phyloP scores from a whole-genome alignment of 1,140 invertebrate genomes.

The Leptopilina boulardi region DNA sequence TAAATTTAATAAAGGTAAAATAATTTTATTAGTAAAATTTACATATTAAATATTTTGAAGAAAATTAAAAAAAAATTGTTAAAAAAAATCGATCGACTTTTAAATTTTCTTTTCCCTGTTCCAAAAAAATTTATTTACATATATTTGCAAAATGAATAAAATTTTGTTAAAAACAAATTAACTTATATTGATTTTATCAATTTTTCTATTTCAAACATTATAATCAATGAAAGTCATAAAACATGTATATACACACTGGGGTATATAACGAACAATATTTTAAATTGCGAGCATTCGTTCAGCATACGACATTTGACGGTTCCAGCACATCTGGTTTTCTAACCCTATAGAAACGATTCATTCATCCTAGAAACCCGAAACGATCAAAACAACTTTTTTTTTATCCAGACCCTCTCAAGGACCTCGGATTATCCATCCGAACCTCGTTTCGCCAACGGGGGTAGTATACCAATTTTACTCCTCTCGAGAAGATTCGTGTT shows the following conservation, averaged over 20 bases:
- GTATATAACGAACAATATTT: not conserved
- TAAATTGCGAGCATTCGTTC: slow-evolving; percentile 11
- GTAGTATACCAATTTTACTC: slow-evolving; percentile 44
- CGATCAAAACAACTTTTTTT: slow-evolving; percentile 75
- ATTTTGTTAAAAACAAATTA: too few species aligned
- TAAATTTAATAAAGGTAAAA: too few species aligned
- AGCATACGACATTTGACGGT: slow-evolving; percentile 23
- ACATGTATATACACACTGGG: not conserved
- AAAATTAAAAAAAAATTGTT: too few species aligned
- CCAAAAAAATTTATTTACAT: too few species aligned
- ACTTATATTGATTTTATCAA: too few species aligned
- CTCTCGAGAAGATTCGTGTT: slow-evolving; percentile 40
- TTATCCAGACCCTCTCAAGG: slow-evolving; percentile 64
- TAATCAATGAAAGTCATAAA: too few species aligned
- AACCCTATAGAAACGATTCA: slow-evolving; percentile 53
- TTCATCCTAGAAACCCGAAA: slow-evolving; percentile 74
- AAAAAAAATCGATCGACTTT: too few species aligned
- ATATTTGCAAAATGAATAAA: too few species aligned
- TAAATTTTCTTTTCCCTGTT: too few species aligned
- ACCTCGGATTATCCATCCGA: slow-evolving; percentile 66
- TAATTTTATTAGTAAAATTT: too few species aligned
- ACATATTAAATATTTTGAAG: too few species aligned
- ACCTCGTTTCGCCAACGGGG: slow-evolving; percentile 36
- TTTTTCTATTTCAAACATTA: too few species aligned
- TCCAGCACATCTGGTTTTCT: slow-evolving; percentile 45